Base-by-base conservation (phyloP, 2,113 vertebrate species). In the Clinocottus analis region DNA sequence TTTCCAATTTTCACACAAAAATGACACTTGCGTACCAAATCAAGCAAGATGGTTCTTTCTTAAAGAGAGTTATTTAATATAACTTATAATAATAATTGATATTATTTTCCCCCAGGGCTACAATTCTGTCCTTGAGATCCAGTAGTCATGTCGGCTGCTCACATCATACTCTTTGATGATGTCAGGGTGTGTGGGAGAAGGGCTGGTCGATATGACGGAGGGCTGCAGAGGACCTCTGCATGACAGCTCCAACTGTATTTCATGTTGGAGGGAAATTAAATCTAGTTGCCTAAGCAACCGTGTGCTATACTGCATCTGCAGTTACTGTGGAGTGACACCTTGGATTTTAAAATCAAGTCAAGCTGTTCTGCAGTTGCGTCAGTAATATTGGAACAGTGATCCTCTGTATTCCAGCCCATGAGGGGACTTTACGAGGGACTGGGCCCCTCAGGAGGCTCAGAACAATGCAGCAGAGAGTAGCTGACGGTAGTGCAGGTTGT, bases 251-350 rank as follows among this genome's bases (percentile, higher is more conserved):
- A 72, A 65, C 53, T 79, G 75, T 23, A 51, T 68, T 73, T 77
- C 49, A 49, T 80, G 33, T 67, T 21, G 0, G 12, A 69, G 51
- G 27, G 72, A 62, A 75, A 55, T 6, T 0, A 58, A 69, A 68
- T 63, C 55, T 63, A 35, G 72, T 90, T 91, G 77, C 80, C 86
- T 75, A 77, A 83, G 91, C 86, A 92, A 90, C 85, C 23, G 85
- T 76, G 79, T 81, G 70, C 65, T 17, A 67, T 62, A 65, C 65
- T 41, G 51, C 76, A 79, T 82, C 8, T 82, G 31, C 72, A 76
- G 17, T 71, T 45, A 73, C 29, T 55, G 14, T 31, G 41, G 62
- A 71, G 43, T 0, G 49, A 53, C 13, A 0, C 5, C 31, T 58
- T 61, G 62, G 27, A n/a, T 64, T 53, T 68, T 0, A 29, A 11